Base-by-base conservation (phyloP, 2,888 invertebrate species). In the Halictus quadricinctus region DNA sequence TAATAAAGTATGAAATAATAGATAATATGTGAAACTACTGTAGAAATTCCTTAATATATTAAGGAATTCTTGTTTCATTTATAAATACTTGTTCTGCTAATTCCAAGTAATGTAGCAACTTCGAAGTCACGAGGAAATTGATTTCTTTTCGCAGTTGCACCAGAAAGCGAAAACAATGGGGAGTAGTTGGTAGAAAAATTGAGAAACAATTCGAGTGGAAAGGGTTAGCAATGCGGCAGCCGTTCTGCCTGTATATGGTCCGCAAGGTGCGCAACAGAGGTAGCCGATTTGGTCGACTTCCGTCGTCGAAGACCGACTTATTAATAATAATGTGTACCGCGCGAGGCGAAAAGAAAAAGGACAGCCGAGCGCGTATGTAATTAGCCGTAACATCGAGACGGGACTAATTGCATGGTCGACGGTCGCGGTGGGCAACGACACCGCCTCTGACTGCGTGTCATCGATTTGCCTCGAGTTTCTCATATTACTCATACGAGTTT, bases 351-450 rank as follows among this genome's bases (percentile, higher is more conserved):
- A 70, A 69, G 48, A 76, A 81, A 80, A 41, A 43, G n/a, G 25
- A 15, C 25, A 66, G 54, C n/a, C 46, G 60, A n/a, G 75, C 41
- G 46, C 48, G 75, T 77, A 58, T 70, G 70, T 88, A 88, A 89
- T 89, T 87, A 88, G 72, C 84, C 69, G 72, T 36, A 81, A 79
- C 64, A 69, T 54, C 46, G 60, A 69, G 74, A 84, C 54, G 64
- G 69, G n/a, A 80, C 87, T 89, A 87, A 89, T 89, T 88, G 80
- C 70, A 64, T 48, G 82, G 78, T n/a, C 70, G 74, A 48, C 43
- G 60, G 73, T 81, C 50, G 76, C 64, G 36, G 60, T 77, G 84
- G 73, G 36, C 79, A 81, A 81, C 77, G 79, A 88, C 79, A 84
- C 86, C 80, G 75, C 29, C 66, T 81, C 69, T 36, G 82, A 43